Evolutionary conservation across 2,888 invertebrate genomes (phyloP).

Genomic region (Noctua janthina): DNA sequence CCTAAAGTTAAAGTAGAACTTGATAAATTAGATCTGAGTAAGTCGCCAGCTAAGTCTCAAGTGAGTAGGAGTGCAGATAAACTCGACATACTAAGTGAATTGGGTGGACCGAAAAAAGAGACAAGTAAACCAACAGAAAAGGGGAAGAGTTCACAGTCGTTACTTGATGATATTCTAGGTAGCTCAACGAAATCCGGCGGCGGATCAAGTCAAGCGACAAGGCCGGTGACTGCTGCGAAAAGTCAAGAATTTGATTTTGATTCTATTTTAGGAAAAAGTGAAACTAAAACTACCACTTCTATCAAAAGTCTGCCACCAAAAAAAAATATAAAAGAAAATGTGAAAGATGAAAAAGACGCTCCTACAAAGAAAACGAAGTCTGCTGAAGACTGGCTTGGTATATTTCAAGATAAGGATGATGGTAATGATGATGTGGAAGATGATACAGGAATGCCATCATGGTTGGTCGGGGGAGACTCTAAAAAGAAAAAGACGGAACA

Average conservation of each 20-base stretch:
- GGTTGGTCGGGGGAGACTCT: slow-evolving; percentile 79
- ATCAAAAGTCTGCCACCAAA: slow-evolving; percentile 72
- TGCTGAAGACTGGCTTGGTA: slow-evolving; percentile 86
- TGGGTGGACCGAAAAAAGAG: slow-evolving; percentile 76
- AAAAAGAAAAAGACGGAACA: slow-evolving; percentile 78
- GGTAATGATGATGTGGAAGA: slow-evolving; percentile 72
- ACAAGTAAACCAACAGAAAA: slow-evolving; percentile 76
- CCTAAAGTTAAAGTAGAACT: slow-evolving; percentile 67
- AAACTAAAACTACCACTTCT: slow-evolving; percentile 71
- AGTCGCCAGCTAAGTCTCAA: slow-evolving; percentile 81
- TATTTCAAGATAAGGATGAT: slow-evolving; percentile 83
- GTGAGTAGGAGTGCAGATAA: slow-evolving; percentile 76
- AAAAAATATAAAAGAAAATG: slow-evolving; percentile 66
- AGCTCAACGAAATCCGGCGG: slow-evolving; percentile 78
- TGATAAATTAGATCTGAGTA: slow-evolving; percentile 67
- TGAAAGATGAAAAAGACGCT: slow-evolving; percentile 74
- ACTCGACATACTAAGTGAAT: slow-evolving; percentile 79
- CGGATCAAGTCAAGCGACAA: slow-evolving; percentile 67
- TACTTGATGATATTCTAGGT: slow-evolving; percentile 90
- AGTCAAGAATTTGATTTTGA: slow-evolving; percentile 84
- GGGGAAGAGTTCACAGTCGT: slow-evolving; percentile 85
- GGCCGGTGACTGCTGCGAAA: slow-evolving; percentile 75
- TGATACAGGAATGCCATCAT: slow-evolving; percentile 83
- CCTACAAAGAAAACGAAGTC: slow-evolving; percentile 76
- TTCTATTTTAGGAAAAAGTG: slow-evolving; percentile 79